Evolutionary conservation across 2,797 vertebrate genomes (phyloP), one percentile per base, ranked within the genome.

Genomic region (Nyctalus aviator): DNA sequence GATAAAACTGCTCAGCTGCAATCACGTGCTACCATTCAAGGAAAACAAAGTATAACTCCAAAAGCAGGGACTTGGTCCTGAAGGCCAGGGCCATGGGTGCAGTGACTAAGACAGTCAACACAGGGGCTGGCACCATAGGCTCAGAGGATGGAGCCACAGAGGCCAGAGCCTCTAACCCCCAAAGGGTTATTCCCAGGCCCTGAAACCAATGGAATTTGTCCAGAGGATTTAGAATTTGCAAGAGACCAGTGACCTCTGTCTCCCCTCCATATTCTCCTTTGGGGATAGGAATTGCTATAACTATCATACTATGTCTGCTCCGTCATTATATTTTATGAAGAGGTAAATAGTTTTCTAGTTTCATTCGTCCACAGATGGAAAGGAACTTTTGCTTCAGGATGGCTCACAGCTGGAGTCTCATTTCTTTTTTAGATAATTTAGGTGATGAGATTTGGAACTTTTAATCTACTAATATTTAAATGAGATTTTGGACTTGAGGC

Each of bases 281-380:
- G 3, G 5, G 30, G 20, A 30, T 57, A 8, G 17, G 27, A 84
- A 84, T 81, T 81, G 71, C 53, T 71, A 5, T 48, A 9, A 75
- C 59, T 41, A 8, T 68, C 55, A 30, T 6, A 27, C 21, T 21
- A 76, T 48, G 44, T 21, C 48, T 79, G 20, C 1, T 11, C 3
- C 21, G 37, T 17, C 23, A 41, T 25, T 55, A 10, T 8, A 25
- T 48, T 89, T 69, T 57, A 2, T 32, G 21, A 79, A 55, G 21
- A 90, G 32, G 72, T 73, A 18, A 72, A 20, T 69, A 73, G 13
- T 84, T 85, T 89, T 69, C 84, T 81, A 17, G 25, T 75, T 85
- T 88, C 35, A 14, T 0, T 15, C 12, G 8, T 68, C 1, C 32
- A 73, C 6, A 83, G 7, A 59, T 14, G 2, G 8, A 46, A 20